Percentiles rank a stretch among this genome's conserved stretches.
phyloP scores from a whole-genome alignment of 2,113 vertebrate species.

The Sorex fumeus region DNA sequence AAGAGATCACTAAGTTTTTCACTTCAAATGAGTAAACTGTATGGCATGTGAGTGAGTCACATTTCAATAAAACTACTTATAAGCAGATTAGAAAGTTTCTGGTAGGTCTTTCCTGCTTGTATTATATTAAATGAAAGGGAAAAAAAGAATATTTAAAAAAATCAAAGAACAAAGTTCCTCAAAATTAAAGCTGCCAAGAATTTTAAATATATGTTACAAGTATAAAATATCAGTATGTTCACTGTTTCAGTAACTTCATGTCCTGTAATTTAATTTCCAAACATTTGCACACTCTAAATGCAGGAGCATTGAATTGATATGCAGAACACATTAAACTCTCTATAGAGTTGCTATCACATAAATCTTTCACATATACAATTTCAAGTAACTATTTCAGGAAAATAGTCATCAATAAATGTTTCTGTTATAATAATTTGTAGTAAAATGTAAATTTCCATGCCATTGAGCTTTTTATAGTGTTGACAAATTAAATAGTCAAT shows the following conservation, averaged over 20 bases:
- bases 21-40: background rate
- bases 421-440: background rate
- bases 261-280: constrained; percentile 32
- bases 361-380: background rate
- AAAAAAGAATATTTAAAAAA: background rate
- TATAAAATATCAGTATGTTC: background rate
- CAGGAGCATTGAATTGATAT: background rate
- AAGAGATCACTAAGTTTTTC: background rate
- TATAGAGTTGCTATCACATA: constrained; percentile 6
- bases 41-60: background rate
- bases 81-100: background rate
- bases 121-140: background rate
- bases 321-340: constrained; percentile 23
- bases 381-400: constrained; percentile 55
- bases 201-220: background rate
- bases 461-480: background rate
- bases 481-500: constrained; percentile 45
- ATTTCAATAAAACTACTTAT: background rate
- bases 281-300: constrained; percentile 13
- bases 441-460: background rate
- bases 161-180: background rate
- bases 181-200: background rate
- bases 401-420: constrained; percentile 26
- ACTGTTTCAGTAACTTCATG: background rate
- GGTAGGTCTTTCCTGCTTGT: background rate